Evolutionary conservation across 2,797 vertebrate species (phyloP).

Genomic region (Acanthurus leucopareius): DNA sequence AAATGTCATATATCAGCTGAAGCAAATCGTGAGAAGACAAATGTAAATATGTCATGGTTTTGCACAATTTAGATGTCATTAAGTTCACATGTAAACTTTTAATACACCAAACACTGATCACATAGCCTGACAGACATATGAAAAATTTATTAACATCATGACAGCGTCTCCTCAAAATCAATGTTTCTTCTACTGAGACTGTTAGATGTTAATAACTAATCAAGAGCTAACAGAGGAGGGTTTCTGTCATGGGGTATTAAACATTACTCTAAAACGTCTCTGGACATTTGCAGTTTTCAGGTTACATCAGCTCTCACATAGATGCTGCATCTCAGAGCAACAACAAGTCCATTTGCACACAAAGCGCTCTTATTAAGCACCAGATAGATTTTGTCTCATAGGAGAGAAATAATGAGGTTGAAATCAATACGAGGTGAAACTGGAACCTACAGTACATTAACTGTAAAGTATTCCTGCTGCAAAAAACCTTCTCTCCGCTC

Average conservation of each 20-base stretch:
- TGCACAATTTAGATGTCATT: background rate
- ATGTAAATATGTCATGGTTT: background rate
- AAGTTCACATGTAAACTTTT: background rate
- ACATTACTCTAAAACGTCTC: background rate
- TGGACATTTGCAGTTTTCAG: conserved; percentile 29
- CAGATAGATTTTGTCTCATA: conserved; percentile 66
- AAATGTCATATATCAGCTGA: background rate
- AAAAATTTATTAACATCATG: background rate
- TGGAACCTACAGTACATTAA: conserved; percentile 68
- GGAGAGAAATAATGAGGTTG: conserved; percentile 69
- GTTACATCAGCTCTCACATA: conserved; percentile 25
- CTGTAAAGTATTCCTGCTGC: conserved; percentile 57
- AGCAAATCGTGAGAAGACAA: background rate
- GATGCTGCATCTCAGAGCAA: conserved; percentile 17
- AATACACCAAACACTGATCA: background rate
- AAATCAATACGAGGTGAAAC: conserved; percentile 75
- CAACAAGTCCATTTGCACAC: conserved; percentile 43
- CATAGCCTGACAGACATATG: background rate
- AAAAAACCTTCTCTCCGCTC: conserved; percentile 66
- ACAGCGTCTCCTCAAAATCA: background rate
- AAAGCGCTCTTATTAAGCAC: conserved; percentile 56
- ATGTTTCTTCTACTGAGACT: background rate
- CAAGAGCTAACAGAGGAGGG: background rate
- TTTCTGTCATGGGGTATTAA: background rate
- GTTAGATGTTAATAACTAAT: too few species aligned